These are phyloP conservation scores for Conus canariensis DNA, from an alignment of 2,888 invertebrate genomes.

Conservation along the genomic window DNA sequence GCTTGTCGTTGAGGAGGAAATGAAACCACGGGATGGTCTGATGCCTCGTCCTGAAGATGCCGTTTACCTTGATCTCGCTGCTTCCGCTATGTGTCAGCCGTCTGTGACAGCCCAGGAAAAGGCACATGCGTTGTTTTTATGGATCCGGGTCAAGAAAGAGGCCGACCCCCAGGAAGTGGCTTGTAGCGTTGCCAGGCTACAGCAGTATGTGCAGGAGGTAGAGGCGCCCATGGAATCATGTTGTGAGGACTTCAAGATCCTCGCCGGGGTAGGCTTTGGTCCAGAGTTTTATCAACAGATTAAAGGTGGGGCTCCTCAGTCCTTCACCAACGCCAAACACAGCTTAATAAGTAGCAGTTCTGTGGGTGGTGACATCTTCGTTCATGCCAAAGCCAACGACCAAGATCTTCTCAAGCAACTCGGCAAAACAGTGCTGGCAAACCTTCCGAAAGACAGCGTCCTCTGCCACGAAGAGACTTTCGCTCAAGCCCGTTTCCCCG, in stretches of 20 bases:
- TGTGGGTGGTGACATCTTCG: conserved; percentile 48
- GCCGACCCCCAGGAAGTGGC: conserved; percentile 15
- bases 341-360: neutral
- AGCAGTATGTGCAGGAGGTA: conserved; percentile 13
- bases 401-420: conserved; percentile 45
- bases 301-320: conserved; percentile 41
- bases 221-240: neutral
- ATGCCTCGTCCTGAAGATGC: neutral
- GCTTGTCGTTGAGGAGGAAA: neutral
- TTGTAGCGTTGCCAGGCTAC: neutral
- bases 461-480: conserved; percentile 30
- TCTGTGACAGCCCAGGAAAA: conserved; percentile 13
- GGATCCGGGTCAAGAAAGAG: conserved; percentile 31
- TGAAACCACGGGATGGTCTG: neutral
- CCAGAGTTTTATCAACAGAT: conserved; percentile 46
- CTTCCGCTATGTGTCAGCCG: conserved; percentile 23
- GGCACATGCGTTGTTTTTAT: conserved; percentile 36
- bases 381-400: conserved; percentile 51
- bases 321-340: conserved; percentile 41
- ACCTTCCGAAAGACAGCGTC: conserved; percentile 44
- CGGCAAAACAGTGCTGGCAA: conserved; percentile 42
- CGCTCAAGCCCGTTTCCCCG: neutral
- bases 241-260: conserved; percentile 9
- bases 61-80: conserved; percentile 10
- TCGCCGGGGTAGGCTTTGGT: conserved; percentile 52